A percentile compares a stretch with the other conserved stretches of the same genome.
These are phyloP conservation scores for Ornithoptera alexandrae DNA, from an alignment of 2,888 invertebrate species.

Conservation along the genomic window DNA sequence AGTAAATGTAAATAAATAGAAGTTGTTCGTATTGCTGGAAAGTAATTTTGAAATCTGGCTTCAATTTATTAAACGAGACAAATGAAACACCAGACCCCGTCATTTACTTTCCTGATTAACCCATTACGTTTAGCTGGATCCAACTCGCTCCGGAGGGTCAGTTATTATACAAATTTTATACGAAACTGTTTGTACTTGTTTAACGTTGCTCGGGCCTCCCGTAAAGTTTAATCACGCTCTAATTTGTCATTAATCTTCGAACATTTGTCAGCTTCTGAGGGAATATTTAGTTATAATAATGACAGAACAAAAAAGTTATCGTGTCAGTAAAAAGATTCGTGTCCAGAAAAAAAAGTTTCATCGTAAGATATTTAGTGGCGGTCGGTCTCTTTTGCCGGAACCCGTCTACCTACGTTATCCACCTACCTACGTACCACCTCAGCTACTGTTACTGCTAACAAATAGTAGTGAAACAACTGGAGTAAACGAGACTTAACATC, in stretches of 20 bases:
- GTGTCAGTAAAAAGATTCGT: too few relatives aligned
- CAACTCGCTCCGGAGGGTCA: conserved; percentile 24
- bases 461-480: too few relatives aligned
- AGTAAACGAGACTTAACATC: too few relatives aligned
- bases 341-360: too few relatives aligned
- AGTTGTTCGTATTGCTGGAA: conserved; percentile 19
- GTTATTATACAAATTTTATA: conserved; percentile 29
- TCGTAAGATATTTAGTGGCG: too few relatives aligned
- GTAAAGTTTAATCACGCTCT: conserved; percentile 15
- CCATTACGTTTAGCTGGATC: conserved; percentile 29
- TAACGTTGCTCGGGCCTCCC: conserved; percentile 9
- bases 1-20: conserved; percentile 21
- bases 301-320: too few relatives aligned
- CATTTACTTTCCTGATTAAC: conserved; percentile 31
- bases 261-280: background rate
- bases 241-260: conserved; percentile 5
- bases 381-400: too few relatives aligned
- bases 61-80: conserved; percentile 29
- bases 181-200: conserved; percentile 20
- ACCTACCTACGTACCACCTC: too few relatives aligned
- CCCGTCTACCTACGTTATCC: too few relatives aligned
- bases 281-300: background rate
- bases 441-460: too few relatives aligned
- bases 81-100: conserved; percentile 30
- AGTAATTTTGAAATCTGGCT: conserved; percentile 26